Evolutionary conservation across 2,113 vertebrate genomes (phyloP).

Genomic region (Hystrix brachyura): DNA sequence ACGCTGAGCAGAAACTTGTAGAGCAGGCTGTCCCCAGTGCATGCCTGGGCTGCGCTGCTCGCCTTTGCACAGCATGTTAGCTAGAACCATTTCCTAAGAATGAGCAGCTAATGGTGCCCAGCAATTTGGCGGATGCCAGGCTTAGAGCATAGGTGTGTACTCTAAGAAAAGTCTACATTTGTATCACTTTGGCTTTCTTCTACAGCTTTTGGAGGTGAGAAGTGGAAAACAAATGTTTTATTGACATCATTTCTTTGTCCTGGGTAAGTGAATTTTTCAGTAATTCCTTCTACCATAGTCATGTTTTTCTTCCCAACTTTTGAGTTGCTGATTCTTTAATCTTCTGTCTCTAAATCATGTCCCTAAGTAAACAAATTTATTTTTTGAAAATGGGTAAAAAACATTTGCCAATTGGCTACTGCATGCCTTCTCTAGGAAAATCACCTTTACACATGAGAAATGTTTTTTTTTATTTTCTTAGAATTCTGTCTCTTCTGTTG

Average conservation of each 20-base stretch:
- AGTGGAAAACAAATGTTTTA: slow-evolving; percentile 99
- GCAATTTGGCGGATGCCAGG: not conserved
- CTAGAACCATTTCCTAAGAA: not conserved
- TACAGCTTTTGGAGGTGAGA: slow-evolving; percentile 98
- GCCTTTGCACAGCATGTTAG: not conserved
- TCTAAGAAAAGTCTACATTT: slow-evolving; percentile 39
- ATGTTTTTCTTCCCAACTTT: slow-evolving; percentile 24
- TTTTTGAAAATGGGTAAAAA: slow-evolving; percentile 44
- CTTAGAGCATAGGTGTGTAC: not conserved
- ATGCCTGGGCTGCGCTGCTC: not conserved
- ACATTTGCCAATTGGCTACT: not conserved
- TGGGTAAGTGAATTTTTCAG: slow-evolving; percentile 90
- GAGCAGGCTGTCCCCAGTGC: not conserved
- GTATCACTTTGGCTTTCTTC: slow-evolving; percentile 75
- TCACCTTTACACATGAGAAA: slow-evolving; percentile 37
- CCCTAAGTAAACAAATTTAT: slow-evolving; percentile 37
- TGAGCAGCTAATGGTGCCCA: not conserved
- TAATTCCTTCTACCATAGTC: not conserved
- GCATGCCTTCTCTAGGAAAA: not conserved
- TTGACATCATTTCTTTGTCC: slow-evolving; percentile 98
- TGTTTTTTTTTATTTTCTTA: slow-evolving; percentile 54
- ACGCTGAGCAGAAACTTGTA: not conserved
- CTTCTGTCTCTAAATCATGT: slow-evolving; percentile 64
- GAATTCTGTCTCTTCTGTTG: slow-evolving; percentile 54
- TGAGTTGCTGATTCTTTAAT: slow-evolving; percentile 31